These are phyloP conservation scores for Neopelma chrysocephalum DNA, from an alignment of 2,797 vertebrate species.

Conservation along the genomic window DNA sequence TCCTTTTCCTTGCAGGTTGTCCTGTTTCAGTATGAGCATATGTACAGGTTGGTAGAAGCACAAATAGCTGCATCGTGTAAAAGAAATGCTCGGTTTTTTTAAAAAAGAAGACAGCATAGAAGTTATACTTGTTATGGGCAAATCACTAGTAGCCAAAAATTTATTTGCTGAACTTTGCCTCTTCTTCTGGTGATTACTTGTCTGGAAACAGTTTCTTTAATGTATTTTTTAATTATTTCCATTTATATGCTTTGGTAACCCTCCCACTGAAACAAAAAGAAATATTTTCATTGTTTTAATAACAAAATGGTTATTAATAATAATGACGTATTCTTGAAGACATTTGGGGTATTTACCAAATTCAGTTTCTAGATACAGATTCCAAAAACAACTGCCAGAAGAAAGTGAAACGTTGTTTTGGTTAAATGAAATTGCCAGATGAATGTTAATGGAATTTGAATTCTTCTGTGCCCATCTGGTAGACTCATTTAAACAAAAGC, in stretches of 20 bases:
- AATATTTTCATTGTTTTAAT: background rate
- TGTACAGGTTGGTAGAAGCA: background rate
- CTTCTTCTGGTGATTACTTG: background rate
- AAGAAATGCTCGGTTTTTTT: background rate
- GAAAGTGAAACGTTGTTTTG: background rate
- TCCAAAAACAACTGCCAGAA: background rate
- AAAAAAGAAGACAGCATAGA: background rate
- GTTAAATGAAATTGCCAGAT: background rate
- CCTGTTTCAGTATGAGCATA: background rate
- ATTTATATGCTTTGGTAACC: background rate
- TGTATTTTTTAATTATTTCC: background rate
- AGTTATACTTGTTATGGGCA: background rate
- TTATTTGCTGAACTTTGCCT: background rate
- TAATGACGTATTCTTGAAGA: background rate
- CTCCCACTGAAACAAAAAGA: background rate
- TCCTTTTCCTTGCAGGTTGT: background rate
- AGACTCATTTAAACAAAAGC: slow-evolving; percentile 21
- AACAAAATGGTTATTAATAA: background rate
- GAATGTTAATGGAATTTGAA: background rate
- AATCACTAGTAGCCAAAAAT: background rate
- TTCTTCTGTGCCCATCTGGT: background rate
- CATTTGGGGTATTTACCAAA: background rate
- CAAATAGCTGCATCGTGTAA: background rate
- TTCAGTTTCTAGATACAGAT: background rate
- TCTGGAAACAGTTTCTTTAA: background rate